Percentiles rank a stretch among this genome's conserved stretches.
Conservation (phyloP, 2,797 vertebrate genomes). For the Threskiornis aethiopicus region DNA sequence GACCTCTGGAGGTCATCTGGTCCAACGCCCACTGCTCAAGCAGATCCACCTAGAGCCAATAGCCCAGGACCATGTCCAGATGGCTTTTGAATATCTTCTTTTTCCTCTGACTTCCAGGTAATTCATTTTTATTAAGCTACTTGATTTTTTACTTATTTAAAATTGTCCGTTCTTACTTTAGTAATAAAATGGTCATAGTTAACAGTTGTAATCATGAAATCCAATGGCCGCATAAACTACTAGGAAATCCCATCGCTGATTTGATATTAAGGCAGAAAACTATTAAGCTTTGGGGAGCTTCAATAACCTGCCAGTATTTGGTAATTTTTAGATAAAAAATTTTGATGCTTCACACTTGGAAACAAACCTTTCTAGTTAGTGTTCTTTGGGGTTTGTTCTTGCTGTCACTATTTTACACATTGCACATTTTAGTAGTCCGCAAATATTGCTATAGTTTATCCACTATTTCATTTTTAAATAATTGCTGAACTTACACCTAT, state of each 20-base stretch:
- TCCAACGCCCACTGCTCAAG: background rate
- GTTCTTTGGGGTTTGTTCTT: background rate
- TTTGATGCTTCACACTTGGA: background rate
- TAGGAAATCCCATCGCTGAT: background rate
- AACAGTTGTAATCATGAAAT: background rate
- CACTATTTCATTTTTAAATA: background rate
- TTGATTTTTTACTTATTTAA: background rate
- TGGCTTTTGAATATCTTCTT: background rate
- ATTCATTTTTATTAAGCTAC: background rate
- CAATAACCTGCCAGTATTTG: background rate
- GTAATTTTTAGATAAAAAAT: background rate
- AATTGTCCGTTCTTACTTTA: background rate
- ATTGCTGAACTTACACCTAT: background rate
- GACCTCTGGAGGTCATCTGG: background rate
- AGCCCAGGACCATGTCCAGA: background rate
- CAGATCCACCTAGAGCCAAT: background rate
- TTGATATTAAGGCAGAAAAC: background rate
- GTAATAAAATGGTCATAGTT: background rate
- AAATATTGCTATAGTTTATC: background rate
- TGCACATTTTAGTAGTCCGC: background rate
- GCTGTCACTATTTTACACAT: background rate
- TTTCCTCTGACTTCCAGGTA: background rate
- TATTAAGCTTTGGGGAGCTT: background rate
- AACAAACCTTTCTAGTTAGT: background rate
- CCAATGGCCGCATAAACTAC: background rate